phyloP scores from a whole-genome alignment of 2,888 invertebrate genomes.

The Cantharis lateralis region DNA sequence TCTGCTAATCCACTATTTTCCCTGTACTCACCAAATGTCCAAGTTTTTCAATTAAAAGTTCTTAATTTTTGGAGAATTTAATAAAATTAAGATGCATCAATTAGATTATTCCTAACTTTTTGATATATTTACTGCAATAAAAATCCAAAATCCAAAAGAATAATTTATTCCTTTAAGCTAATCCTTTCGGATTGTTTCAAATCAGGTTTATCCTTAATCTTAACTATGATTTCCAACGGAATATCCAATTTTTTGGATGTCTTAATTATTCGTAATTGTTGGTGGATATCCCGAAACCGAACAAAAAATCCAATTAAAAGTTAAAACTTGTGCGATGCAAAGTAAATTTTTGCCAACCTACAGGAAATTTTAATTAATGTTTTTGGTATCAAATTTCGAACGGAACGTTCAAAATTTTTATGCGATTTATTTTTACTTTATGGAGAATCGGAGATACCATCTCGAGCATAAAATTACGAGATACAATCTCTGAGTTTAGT shows the following conservation, averaged over 20 bases:
- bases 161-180: background rate
- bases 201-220: background rate
- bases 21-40: too few species aligned
- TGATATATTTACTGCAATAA: background rate
- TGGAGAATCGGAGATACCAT: background rate
- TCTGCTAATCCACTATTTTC: too few species aligned
- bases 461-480: background rate
- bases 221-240: background rate
- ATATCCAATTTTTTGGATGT: background rate
- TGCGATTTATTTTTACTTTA: background rate
- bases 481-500: background rate
- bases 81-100: too few species aligned
- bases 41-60: too few species aligned
- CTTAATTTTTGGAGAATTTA: too few species aligned
- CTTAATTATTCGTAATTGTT: background rate
- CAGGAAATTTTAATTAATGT: background rate
- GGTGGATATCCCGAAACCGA: background rate
- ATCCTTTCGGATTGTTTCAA: background rate
- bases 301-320: background rate
- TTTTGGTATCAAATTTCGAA: background rate
- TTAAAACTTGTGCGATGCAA: background rate
- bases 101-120: background rate
- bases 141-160: background rate
- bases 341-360: background rate
- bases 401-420: background rate